phyloP scores from a whole-genome alignment of 1,140 invertebrate species.

The Meloidogyne exigua region DNA sequence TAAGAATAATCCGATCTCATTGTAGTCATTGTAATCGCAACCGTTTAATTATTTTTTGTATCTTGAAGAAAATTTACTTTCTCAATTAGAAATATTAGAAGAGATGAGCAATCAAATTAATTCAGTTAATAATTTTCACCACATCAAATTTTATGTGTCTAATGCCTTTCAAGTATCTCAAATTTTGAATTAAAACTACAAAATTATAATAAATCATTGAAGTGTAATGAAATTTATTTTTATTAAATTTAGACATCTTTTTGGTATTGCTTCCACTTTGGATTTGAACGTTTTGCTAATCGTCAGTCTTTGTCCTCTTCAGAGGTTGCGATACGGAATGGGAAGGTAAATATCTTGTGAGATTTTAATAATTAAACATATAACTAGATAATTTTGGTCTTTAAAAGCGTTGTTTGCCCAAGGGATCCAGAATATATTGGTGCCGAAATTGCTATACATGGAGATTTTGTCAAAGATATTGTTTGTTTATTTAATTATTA shows the following conservation, averaged over 20 bases:
- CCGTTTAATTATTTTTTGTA: too few relatives aligned
- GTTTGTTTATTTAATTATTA: too few relatives aligned
- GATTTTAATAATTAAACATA: slow-evolving; percentile 68
- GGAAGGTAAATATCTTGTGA: slow-evolving; percentile 81
- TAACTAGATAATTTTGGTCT: slow-evolving; percentile 81
- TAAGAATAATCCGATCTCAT: too few relatives aligned
- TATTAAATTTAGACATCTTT: slow-evolving; percentile 79
- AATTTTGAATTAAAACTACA: not conserved
- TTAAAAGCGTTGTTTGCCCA: slow-evolving; percentile 81
- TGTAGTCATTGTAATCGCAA: too few relatives aligned
- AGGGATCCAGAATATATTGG: slow-evolving; percentile 75
- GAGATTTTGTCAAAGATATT: slow-evolving; percentile 93
- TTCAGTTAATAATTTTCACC: slow-evolving; percentile 37
- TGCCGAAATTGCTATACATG: slow-evolving; percentile 79
- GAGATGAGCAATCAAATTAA: not conserved
- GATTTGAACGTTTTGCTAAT: slow-evolving; percentile 86
- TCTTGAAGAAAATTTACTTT: not conserved
- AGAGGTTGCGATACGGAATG: slow-evolving; percentile 82
- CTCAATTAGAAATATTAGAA: not conserved
- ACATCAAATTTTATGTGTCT: slow-evolving; percentile 48
- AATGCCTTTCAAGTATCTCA: slow-evolving; percentile 44
- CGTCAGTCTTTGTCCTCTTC: slow-evolving; percentile 84
- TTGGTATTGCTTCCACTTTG: slow-evolving; percentile 84
- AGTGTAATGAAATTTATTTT: too few relatives aligned
- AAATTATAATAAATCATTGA: too few relatives aligned